Conservation (phyloP, 30 jellyfish, hydroid and myxozoan species). For the Phacellophora camtschatica region DNA sequence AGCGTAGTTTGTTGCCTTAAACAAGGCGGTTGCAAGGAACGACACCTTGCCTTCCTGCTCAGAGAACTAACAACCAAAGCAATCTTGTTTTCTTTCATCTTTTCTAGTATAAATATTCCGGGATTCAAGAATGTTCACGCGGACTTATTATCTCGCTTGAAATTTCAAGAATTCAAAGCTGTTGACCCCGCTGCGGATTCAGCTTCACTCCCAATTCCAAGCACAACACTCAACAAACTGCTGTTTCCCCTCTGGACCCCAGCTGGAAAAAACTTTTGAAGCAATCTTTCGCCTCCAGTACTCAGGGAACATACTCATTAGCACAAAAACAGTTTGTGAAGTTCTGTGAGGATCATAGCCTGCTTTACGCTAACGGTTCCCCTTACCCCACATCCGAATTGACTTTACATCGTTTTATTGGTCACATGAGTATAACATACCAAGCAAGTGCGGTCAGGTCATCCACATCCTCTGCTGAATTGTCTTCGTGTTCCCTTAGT, state of each 20-base stretch:
- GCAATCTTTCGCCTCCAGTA: not conserved
- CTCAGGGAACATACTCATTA: not conserved
- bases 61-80: not conserved
- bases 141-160: too few species aligned
- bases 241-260: conserved; percentile 16
- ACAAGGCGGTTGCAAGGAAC: conserved; percentile 12
- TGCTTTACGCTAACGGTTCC: not conserved
- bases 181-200: too few species aligned
- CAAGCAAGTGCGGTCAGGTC: not conserved
- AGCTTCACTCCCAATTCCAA: not conserved
- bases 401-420: not conserved
- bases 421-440: not conserved
- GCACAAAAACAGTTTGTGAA: not conserved
- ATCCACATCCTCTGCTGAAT: not conserved
- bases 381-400: conserved; percentile 12
- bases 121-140: too few species aligned
- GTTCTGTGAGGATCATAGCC: not conserved
- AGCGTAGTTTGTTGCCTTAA: not conserved
- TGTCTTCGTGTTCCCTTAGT: not conserved
- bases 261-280: not conserved
- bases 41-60: conserved; percentile 18
- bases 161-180: too few species aligned
- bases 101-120: too few species aligned
- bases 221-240: not conserved
- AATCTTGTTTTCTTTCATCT: too few species aligned